Percentiles rank a stretch among this genome's conserved stretches.
These are phyloP conservation scores for Endomychus coccineus DNA, from an alignment of 2,888 invertebrate genomes.

Conservation along the genomic window DNA sequence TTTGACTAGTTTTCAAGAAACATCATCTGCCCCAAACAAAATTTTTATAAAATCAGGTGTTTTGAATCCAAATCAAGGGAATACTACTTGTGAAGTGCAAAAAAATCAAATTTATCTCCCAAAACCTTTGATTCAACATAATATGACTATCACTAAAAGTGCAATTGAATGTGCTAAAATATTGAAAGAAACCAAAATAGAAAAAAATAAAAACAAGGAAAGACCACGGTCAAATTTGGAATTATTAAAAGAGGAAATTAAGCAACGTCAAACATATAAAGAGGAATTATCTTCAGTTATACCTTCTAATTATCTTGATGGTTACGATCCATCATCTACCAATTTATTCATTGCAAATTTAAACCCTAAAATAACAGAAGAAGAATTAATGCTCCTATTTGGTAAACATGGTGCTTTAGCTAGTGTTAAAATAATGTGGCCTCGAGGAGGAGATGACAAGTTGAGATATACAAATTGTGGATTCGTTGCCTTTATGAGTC, in stretches of 20 bases:
- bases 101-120: slow-evolving; percentile 87
- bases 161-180: slow-evolving; percentile 60
- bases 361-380: slow-evolving; percentile 89
- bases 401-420: slow-evolving; percentile 95
- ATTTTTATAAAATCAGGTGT: slow-evolving; percentile 77
- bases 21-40: slow-evolving; percentile 51
- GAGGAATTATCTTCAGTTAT: slow-evolving; percentile 6
- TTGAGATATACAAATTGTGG: slow-evolving; percentile 89
- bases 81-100: slow-evolving; percentile 59
- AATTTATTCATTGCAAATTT: slow-evolving; percentile 96
- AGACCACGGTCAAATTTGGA: slow-evolving; percentile 96
- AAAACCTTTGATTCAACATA: slow-evolving; percentile 58
- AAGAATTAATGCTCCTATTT: slow-evolving; percentile 92
- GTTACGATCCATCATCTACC: slow-evolving; percentile 90
- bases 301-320: slow-evolving; percentile 65
- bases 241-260: slow-evolving; percentile 92
- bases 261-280: slow-evolving; percentile 72
- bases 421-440: slow-evolving; percentile 99
- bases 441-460: slow-evolving; percentile 92
- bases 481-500: slow-evolving; percentile 97
- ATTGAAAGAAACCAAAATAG: slow-evolving; percentile 53
- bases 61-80: slow-evolving; percentile 79
- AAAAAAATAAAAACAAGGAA: slow-evolving; percentile 56
- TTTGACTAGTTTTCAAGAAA: slow-evolving; percentile 85
- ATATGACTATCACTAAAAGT: slow-evolving; percentile 50